Evolutionary conservation across 1,140 invertebrate species (phyloP).

Genomic region (Tigriopus japonicus): DNA sequence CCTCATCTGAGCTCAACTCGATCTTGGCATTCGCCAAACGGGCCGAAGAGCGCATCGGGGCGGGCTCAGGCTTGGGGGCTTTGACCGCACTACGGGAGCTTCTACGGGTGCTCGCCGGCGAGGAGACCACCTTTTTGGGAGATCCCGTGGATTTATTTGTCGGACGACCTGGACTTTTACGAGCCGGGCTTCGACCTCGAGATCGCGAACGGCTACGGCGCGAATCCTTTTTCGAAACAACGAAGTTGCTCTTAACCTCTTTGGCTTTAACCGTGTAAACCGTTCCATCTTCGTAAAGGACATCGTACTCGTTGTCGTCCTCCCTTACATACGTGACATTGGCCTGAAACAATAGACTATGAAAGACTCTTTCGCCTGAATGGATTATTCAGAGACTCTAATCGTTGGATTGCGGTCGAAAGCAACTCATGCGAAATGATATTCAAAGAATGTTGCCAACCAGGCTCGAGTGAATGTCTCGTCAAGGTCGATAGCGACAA

Average conservation of each 20-base stretch:
- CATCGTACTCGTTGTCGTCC: conserved; percentile 14
- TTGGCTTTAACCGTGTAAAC: conserved; percentile 13
- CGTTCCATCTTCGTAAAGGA: conserved; percentile 12
- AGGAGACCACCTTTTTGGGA: background rate
- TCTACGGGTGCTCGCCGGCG: background rate
- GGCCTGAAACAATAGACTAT: background rate
- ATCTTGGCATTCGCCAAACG: background rate
- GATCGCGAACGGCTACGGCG: background rate
- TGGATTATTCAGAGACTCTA: no score
- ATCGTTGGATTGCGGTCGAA: no score
- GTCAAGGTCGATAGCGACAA: no score
- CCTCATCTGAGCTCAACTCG: background rate
- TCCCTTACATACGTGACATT: conserved; percentile 10
- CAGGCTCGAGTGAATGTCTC: no score
- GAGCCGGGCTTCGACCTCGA: background rate
- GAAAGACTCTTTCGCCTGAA: no score
- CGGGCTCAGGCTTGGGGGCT: background rate
- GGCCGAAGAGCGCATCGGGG: background rate
- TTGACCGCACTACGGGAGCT: background rate
- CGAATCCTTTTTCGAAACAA: background rate
- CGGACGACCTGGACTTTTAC: background rate
- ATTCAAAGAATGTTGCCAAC: no score
- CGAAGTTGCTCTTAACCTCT: background rate
- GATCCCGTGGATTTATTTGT: no score
- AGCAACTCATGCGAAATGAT: no score